These are phyloP conservation scores for Antitype chi DNA, from an alignment of 2,888 invertebrate species.

Conservation along the genomic window DNA sequence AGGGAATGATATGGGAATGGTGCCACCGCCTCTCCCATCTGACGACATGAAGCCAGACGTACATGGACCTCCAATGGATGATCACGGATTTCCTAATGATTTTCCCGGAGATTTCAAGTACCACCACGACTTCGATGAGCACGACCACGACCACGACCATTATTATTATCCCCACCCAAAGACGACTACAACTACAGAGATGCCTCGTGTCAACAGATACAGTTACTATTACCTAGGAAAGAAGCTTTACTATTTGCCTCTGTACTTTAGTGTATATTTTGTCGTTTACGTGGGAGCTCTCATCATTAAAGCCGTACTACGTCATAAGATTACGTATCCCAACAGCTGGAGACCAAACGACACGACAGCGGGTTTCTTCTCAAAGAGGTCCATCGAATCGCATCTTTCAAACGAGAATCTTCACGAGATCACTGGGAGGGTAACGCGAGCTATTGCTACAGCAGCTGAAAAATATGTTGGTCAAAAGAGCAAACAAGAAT, in stretches of 20 bases:
- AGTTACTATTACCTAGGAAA: slow-evolving; percentile 94
- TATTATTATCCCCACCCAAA: slow-evolving; percentile 75
- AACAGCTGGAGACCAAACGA: slow-evolving; percentile 89
- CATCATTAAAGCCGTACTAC: slow-evolving; percentile 93
- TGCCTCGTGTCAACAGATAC: slow-evolving; percentile 91
- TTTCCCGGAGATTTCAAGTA: slow-evolving; percentile 86
- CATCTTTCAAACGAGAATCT: slow-evolving; percentile 87
- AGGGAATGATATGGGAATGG: slow-evolving; percentile 79
- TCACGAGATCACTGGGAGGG: slow-evolving; percentile 86
- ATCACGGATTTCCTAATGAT: slow-evolving; percentile 86
- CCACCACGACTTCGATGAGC: slow-evolving; percentile 84
- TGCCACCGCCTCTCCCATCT: slow-evolving; percentile 81
- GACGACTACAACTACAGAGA: slow-evolving; percentile 82
- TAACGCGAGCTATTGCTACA: slow-evolving; percentile 84
- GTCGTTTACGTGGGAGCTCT: slow-evolving; percentile 93
- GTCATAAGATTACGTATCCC: slow-evolving; percentile 93
- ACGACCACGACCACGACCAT: slow-evolving; percentile 74
- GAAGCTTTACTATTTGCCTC: slow-evolving; percentile 94
- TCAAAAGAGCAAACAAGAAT: slow-evolving; percentile 63
- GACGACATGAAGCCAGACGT: slow-evolving; percentile 74
- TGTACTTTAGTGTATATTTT: slow-evolving; percentile 94
- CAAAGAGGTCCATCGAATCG: slow-evolving; percentile 84
- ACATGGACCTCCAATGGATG: slow-evolving; percentile 74
- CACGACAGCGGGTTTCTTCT: slow-evolving; percentile 83
- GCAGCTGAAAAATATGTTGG: slow-evolving; percentile 85